Percentiles rank a stretch among this genome's conserved stretches.
These are phyloP conservation scores for Andrena praecox DNA, from an alignment of 2,888 invertebrate species.

Conservation along the genomic window DNA sequence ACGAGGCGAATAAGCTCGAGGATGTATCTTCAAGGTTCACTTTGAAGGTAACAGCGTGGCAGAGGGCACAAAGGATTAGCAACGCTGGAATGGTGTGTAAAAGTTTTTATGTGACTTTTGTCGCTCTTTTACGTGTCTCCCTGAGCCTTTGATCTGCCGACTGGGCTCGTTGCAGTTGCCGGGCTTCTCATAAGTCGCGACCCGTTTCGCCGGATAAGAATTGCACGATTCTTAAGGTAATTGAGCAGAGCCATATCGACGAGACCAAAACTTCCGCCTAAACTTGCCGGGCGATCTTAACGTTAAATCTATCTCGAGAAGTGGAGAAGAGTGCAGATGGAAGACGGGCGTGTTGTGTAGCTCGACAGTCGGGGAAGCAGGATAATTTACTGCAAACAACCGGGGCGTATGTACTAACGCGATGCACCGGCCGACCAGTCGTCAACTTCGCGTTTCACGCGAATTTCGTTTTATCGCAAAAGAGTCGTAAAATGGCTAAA, in stretches of 20 bases:
- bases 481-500: conserved; percentile 34
- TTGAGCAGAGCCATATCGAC: neutral
- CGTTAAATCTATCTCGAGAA: neutral
- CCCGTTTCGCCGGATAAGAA: neutral
- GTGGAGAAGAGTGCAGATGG: neutral
- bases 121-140: neutral
- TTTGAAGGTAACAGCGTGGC: conserved; percentile 4
- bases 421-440: conserved; percentile 10
- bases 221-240: neutral
- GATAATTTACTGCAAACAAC: conserved; percentile 34
- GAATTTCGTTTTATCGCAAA: conserved; percentile 38
- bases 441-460: conserved; percentile 27
- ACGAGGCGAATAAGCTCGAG: neutral
- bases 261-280: neutral
- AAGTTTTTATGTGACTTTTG: conserved; percentile 30
- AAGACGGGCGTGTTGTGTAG: neutral
- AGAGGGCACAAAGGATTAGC: conserved; percentile 32
- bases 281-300: neutral
- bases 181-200: conserved; percentile 19
- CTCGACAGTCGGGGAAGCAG: neutral
- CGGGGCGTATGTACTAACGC: conserved; percentile 11
- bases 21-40: conserved; percentile 3
- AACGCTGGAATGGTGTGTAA: conserved; percentile 21
- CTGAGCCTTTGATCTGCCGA: conserved; percentile 26
- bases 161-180: neutral